Percentiles rank a stretch among this genome's conserved stretches.
Conservation (phyloP, 2,113 vertebrate species). For the Clarias macrocephalus region DNA sequence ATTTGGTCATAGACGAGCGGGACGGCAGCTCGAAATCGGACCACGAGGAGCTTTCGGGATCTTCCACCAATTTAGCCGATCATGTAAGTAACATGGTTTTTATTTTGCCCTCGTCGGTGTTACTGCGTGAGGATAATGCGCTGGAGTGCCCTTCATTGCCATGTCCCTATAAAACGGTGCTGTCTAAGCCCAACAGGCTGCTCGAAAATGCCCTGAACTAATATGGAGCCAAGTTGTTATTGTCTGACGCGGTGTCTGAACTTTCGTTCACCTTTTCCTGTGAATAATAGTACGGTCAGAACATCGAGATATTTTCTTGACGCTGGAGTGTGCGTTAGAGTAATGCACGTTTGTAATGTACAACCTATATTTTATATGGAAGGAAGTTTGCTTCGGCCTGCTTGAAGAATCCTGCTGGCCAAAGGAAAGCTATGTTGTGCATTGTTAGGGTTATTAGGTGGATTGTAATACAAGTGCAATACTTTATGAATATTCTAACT, state of each 20-base stretch:
- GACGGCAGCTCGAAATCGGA: conserved; percentile 99
- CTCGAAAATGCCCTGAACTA: conserved; percentile 35
- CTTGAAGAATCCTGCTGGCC: not conserved
- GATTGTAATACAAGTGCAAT: not conserved
- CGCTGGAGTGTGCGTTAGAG: not conserved
- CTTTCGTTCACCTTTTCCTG: conserved; percentile 44
- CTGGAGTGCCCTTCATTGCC: conserved; percentile 15
- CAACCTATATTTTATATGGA: not conserved
- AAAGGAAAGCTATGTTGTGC: not conserved
- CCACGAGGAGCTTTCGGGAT: conserved; percentile 98
- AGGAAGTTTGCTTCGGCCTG: conserved; percentile 12
- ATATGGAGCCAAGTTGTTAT: conserved; percentile 45
- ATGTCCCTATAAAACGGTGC: conserved; percentile 26
- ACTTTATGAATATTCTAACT: not conserved
- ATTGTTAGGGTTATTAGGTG: not conserved
- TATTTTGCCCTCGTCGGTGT: conserved; percentile 22
- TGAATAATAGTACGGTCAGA: conserved; percentile 31
- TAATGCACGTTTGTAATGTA: not conserved
- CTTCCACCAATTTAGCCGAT: conserved; percentile 97
- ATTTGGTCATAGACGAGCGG: conserved; percentile 98
- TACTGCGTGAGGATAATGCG: conserved; percentile 24
- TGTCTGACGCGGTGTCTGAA: conserved; percentile 40
- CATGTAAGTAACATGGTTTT: conserved; percentile 85
- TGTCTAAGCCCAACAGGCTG: conserved; percentile 31
- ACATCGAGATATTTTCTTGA: conserved; percentile 8